A percentile compares a stretch with the other conserved stretches of the same genome.
Conservation (phyloP, 2,113 vertebrate species). For the Antechinus flavipes region DNA sequence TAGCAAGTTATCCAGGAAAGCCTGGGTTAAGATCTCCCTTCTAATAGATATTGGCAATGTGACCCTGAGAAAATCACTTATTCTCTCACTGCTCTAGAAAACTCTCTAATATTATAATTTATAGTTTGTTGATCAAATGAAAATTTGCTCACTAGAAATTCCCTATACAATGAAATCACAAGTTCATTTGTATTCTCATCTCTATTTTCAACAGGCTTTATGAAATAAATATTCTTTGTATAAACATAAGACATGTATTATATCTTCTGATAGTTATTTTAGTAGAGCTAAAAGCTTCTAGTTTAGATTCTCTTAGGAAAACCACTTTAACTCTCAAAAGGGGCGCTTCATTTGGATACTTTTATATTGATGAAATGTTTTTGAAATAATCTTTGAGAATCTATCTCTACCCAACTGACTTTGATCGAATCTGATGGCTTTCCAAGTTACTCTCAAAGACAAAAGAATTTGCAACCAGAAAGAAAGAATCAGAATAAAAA, state of each 20-base stretch:
- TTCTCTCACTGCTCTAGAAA: background rate
- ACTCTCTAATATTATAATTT: background rate
- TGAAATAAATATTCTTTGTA: constrained; percentile 2
- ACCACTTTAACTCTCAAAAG: background rate
- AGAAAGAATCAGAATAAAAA: constrained; percentile 33
- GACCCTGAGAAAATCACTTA: background rate
- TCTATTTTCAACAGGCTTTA: background rate
- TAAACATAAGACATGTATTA: background rate
- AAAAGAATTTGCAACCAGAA: constrained; percentile 1
- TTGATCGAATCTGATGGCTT: background rate
- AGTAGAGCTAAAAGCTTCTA: background rate
- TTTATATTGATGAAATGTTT: background rate
- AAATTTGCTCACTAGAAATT: background rate
- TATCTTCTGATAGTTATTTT: background rate
- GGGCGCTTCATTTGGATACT: background rate
- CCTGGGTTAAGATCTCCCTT: background rate
- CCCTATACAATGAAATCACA: background rate
- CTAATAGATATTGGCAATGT: background rate
- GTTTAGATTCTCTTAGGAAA: background rate
- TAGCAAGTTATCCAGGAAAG: background rate
- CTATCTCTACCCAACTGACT: background rate
- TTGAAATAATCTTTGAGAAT: background rate
- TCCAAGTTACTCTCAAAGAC: background rate
- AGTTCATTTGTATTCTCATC: background rate
- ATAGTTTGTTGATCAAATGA: background rate